Conservation (phyloP, 2,888 invertebrate genomes). For the Drosophila greeni region DNA sequence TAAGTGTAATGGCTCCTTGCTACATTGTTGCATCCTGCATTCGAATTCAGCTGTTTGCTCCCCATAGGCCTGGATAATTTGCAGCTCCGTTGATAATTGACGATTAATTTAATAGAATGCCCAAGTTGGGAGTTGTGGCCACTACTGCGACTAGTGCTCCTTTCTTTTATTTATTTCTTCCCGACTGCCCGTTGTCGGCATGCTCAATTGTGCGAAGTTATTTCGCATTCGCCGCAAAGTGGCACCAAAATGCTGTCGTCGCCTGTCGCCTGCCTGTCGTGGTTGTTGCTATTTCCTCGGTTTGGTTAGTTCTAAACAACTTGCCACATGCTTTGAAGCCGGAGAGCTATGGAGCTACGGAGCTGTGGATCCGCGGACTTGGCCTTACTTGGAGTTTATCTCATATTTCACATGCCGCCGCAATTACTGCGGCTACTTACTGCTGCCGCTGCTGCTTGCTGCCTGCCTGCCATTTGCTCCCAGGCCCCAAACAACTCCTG, state of each 20-base stretch:
- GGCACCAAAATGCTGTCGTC: slow-evolving; percentile 71
- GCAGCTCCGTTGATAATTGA: slow-evolving; percentile 67
- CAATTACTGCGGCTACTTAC: slow-evolving; percentile 65
- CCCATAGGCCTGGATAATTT: slow-evolving; percentile 40
- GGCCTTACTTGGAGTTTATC: slow-evolving; percentile 74
- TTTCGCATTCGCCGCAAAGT: slow-evolving; percentile 74
- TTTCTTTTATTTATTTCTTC: slow-evolving; percentile 17
- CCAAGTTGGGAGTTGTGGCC: slow-evolving; percentile 67
- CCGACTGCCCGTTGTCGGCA: slow-evolving; percentile 59
- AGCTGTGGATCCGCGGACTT: slow-evolving; percentile 30
- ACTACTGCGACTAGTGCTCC: slow-evolving; percentile 18
- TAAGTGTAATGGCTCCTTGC: slow-evolving; percentile 15
- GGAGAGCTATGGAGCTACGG: slow-evolving; percentile 24
- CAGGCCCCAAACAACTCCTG: slow-evolving; percentile 39
- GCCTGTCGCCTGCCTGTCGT: slow-evolving; percentile 50
- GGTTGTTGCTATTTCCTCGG: slow-evolving; percentile 27
- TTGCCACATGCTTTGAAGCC: slow-evolving; percentile 68
- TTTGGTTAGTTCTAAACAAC: slow-evolving; percentile 73
- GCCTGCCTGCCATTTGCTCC: slow-evolving; percentile 47
- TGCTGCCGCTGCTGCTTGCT: slow-evolving; percentile 23
- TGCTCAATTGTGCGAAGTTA: slow-evolving; percentile 73
- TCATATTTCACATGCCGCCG: slow-evolving; percentile 74
- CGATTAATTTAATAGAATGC: slow-evolving; percentile 75
- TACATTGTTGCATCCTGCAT: slow-evolving; percentile 28
- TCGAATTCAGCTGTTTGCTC: slow-evolving; percentile 30